Conservation (phyloP, 2,888 invertebrate species). For the Cordilura impudica region DNA sequence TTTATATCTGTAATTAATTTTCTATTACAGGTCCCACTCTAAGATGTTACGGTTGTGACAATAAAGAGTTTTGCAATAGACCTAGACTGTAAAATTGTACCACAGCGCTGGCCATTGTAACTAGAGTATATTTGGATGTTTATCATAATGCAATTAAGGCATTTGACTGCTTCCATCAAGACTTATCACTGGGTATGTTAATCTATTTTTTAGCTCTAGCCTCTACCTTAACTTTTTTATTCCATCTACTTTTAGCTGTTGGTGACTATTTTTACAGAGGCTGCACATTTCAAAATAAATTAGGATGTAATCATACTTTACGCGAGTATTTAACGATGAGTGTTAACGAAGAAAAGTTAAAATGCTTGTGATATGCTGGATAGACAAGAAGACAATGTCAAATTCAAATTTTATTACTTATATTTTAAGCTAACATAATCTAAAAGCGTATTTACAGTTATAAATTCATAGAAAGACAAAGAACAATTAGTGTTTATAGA, state of each 20-base stretch:
- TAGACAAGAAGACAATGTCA: too few relatives aligned
- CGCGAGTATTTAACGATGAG: neutral
- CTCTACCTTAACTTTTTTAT: neutral
- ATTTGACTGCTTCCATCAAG: slow-evolving; percentile 59
- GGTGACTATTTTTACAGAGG: slow-evolving; percentile 55
- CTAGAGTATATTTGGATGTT: slow-evolving; percentile 54
- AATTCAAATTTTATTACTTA: too few relatives aligned
- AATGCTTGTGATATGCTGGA: too few relatives aligned
- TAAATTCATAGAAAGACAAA: too few relatives aligned
- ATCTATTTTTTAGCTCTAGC: neutral
- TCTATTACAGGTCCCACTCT: slow-evolving; percentile 54
- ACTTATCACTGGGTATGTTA: slow-evolving; percentile 62
- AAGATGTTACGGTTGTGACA: slow-evolving; percentile 61
- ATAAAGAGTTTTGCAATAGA: slow-evolving; percentile 56
- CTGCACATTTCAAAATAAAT: slow-evolving; percentile 57
- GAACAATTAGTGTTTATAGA: too few relatives aligned
- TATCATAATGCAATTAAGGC: slow-evolving; percentile 52
- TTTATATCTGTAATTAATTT: too few relatives aligned
- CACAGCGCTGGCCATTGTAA: slow-evolving; percentile 51
- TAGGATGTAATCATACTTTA: slow-evolving; percentile 44
- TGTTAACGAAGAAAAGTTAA: too few relatives aligned
- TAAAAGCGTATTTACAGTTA: too few relatives aligned
- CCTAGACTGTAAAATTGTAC: slow-evolving; percentile 65
- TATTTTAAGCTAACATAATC: too few relatives aligned
- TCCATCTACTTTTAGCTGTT: slow-evolving; percentile 16